These are phyloP conservation scores for Platycheirus rosarum DNA, from an alignment of 2,888 invertebrate species.

Conservation along the genomic window DNA sequence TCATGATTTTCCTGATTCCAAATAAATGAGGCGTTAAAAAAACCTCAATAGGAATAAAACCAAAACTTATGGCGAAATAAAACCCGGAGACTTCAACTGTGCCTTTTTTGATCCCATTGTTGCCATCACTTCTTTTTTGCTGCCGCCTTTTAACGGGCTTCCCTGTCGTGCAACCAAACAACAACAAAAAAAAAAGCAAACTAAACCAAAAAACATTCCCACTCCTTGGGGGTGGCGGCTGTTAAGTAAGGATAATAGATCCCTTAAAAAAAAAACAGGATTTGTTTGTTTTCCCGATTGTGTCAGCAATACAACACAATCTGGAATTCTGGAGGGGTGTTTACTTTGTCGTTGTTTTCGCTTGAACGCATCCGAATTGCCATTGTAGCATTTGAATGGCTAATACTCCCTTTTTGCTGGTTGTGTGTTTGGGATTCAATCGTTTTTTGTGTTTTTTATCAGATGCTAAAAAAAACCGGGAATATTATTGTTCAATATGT, in stretches of 20 bases:
- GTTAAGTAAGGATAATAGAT: constrained; percentile 68
- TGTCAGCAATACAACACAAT: constrained; percentile 52
- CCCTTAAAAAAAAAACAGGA: constrained; percentile 68
- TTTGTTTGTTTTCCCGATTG: constrained; percentile 68
- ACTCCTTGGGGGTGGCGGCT: constrained; percentile 66
- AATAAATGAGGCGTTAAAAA: constrained; percentile 64
- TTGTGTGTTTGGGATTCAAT: constrained; percentile 30
- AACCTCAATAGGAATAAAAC: constrained; percentile 61
- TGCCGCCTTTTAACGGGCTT: constrained; percentile 48
- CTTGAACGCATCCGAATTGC: constrained; percentile 64
- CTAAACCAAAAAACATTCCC: constrained; percentile 57
- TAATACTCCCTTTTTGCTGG: constrained; percentile 55
- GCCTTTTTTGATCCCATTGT: constrained; percentile 72
- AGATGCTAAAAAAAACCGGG: constrained; percentile 20
- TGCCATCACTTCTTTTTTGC: constrained; percentile 47
- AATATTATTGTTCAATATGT: constrained; percentile 57
- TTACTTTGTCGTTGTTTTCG: constrained; percentile 66
- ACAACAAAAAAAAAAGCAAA: constrained; percentile 29
- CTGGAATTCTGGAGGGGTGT: constrained; percentile 63
- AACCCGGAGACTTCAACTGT: constrained; percentile 29
- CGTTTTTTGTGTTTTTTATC: constrained; percentile 41
- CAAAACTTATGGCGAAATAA: constrained; percentile 67
- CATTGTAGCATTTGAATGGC: constrained; percentile 70
- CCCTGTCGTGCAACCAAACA: constrained; percentile 34
- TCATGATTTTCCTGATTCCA: constrained; percentile 7